Percentiles rank a stretch among this genome's conserved stretches.
These are phyloP conservation scores for Monarcha castaneiventris DNA, from an alignment of 2,113 vertebrate species.

Conservation along the genomic window DNA sequence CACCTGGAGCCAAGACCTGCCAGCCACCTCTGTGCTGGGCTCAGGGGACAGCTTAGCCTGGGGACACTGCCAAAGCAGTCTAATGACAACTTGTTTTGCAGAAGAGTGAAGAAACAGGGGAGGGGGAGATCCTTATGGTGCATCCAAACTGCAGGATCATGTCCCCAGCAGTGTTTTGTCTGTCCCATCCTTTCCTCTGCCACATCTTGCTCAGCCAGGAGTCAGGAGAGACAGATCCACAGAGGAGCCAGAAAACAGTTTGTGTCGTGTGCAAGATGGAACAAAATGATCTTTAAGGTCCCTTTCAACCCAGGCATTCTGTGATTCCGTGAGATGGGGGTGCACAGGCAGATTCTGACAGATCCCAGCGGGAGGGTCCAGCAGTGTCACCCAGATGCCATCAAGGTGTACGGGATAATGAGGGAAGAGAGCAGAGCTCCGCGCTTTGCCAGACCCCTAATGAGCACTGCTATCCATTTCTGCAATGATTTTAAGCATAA, in stretches of 20 bases:
- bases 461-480: neutral
- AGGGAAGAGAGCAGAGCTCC: neutral
- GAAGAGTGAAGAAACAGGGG: neutral
- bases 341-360: neutral
- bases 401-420: neutral
- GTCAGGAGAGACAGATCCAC: neutral
- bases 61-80: neutral
- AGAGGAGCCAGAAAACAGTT: neutral
- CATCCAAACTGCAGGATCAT: neutral
- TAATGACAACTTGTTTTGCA: neutral
- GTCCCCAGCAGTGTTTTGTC: neutral
- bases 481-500: neutral
- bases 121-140: neutral
- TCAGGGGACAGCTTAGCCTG: neutral
- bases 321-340: neutral
- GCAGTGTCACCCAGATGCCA: neutral
- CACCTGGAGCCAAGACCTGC: neutral
- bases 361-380: neutral
- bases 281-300: neutral
- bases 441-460: neutral
- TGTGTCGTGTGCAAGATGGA: neutral
- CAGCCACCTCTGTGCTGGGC: neutral
- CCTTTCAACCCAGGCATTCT: neutral
- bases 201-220: neutral
- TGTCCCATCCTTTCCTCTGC: neutral